Conservation (phyloP, 2,113 vertebrate genomes). For the Nyctereutes procyonoides region DNA sequence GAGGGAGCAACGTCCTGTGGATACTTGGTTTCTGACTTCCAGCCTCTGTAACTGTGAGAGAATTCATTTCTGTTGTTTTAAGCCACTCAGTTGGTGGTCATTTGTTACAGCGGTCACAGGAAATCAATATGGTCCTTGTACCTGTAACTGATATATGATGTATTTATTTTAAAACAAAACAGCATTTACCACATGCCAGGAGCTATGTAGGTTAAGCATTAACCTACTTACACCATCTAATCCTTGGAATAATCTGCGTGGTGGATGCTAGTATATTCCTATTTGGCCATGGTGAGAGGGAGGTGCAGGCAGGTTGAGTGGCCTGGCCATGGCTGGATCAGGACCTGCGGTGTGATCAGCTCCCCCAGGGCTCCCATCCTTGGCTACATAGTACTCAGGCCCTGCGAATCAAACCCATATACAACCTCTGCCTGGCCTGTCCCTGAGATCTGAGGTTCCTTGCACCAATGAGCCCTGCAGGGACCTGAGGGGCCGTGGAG, state of each 20-base stretch:
- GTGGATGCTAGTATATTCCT: accelerated
- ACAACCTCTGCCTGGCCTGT: accelerated
- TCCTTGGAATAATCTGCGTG: accelerated
- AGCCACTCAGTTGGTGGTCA: background rate
- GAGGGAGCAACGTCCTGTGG: accelerated
- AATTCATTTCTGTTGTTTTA: background rate
- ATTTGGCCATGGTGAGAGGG: background rate
- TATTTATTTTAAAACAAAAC: background rate
- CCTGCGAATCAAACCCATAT: accelerated
- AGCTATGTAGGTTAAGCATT: background rate
- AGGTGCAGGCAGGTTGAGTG: background rate
- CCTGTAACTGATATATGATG: background rate
- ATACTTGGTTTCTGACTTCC: background rate
- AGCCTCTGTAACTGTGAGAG: too few relatives aligned
- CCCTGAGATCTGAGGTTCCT: background rate
- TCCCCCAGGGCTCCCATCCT: background rate
- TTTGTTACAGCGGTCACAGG: background rate
- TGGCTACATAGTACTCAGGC: accelerated
- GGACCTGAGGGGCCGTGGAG: background rate
- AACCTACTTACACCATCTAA: background rate
- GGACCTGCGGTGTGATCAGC: background rate
- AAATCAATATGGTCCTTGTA: background rate
- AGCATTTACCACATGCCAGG: accelerated
- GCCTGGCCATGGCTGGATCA: accelerated
- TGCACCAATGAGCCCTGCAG: too few relatives aligned